Base-by-base conservation (phyloP, 2,113 vertebrate genomes). In the Zosterops japonicus region DNA sequence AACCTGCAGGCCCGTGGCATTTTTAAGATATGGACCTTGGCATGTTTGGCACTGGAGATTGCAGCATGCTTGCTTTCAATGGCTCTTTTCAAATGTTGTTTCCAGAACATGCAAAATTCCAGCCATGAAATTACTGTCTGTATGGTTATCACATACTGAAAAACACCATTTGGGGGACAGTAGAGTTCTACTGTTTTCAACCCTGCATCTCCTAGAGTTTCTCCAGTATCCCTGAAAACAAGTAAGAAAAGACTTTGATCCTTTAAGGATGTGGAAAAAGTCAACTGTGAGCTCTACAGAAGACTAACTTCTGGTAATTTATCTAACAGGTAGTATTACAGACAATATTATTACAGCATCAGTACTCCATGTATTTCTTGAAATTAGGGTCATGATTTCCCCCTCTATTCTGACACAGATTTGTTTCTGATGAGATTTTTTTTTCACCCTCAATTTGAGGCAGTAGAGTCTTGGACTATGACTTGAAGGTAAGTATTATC, bases 1-100 rank as follows among this genome's bases (percentile, higher is more conserved):
- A 61, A 33, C 50, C 8, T 35, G 17, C 6, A 25, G 6, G 8
- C 18, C 12, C 31, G 15, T 1, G 12, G 27, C 10, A 87, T 2
- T 12, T 14, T 4, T 12, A 69, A 50, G 20, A 55, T 3, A 46
- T 0, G 3, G 3, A 28, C 47, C 41, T 56, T 22, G 3, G 42
- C 4, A 9, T 12, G 35, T 25, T 42, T 59, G 14, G 59, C 55
- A 60, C 7, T 50, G 16, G 50, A 69, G 35, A 56, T 6, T 33
- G 12, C 44, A 55, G 25, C 9, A 9, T 5, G 57, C 33, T 46
- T 42, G 44, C 29, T 68, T 46, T 19, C 35, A 24, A 16, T 11
- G 15, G 29, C 20, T 72, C n/a, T 56, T 87, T 60, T 56, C 35
- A 83, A 89, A 87, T 15, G 10, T 1, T 42, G 28, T 39, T 77